A percentile compares a stretch with the other conserved stretches of the same genome.
These are phyloP conservation scores for Neocrepidodera transversa DNA, from an alignment of 2,888 invertebrate genomes.

Conservation along the genomic window DNA sequence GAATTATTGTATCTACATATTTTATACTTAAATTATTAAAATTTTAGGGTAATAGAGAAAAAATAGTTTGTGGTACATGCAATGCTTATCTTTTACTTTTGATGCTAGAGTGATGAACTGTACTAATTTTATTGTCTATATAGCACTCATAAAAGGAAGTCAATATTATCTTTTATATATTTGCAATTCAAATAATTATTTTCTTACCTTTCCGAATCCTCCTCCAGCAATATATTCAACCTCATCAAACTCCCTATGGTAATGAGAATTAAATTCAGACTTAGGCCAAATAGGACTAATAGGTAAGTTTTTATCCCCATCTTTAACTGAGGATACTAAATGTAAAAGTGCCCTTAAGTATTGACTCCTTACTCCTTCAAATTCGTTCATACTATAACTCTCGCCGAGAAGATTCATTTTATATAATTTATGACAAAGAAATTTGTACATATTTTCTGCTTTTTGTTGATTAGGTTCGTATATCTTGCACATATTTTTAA, in stretches of 20 bases:
- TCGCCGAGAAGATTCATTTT: conserved; percentile 75
- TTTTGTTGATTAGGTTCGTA: conserved; percentile 68
- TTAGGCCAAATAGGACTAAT: conserved; percentile 65
- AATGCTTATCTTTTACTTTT: too few relatives aligned
- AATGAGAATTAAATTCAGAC: conserved; percentile 67
- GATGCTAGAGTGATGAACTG: too few relatives aligned
- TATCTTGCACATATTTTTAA: conserved; percentile 72
- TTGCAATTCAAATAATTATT: too few relatives aligned
- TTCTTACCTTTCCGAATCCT: conserved; percentile 79
- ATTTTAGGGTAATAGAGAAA: too few relatives aligned
- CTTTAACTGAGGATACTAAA: conserved; percentile 68
- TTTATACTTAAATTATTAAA: too few relatives aligned
- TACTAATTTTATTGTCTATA: too few relatives aligned
- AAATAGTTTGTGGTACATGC: too few relatives aligned
- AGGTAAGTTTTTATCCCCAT: conserved; percentile 63
- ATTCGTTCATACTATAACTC: conserved; percentile 73
- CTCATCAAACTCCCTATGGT: conserved; percentile 74
- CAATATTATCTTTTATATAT: too few relatives aligned
- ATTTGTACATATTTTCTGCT: conserved; percentile 69
- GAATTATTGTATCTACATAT: too few relatives aligned
- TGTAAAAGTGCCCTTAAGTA: conserved; percentile 73
- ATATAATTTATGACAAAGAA: conserved; percentile 72
- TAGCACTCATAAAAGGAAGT: too few relatives aligned
- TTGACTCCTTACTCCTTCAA: conserved; percentile 72
- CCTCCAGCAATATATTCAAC: conserved; percentile 74